Base-by-base conservation (phyloP, 1,140 invertebrate genomes). In the Riptortus pedestris region DNA sequence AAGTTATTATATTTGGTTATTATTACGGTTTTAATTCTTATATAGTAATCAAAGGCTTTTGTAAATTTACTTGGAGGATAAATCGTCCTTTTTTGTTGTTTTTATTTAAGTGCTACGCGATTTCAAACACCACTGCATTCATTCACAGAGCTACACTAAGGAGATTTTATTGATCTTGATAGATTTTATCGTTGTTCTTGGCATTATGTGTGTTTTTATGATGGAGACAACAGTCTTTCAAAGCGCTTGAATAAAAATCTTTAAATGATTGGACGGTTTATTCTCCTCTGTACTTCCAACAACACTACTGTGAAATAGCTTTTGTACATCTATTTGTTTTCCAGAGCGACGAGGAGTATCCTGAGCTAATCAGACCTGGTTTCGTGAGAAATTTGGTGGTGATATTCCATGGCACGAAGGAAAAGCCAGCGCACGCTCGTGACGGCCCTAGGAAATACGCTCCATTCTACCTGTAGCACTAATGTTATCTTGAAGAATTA, bases 371-470 rank as follows among this genome's bases (percentile, higher is more conserved):
- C 12, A 26, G 72, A 90, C 7, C 78, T 78, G 29, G 71, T 77
- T 52, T 73, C 83, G 1, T 77, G 71, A 24, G 69, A 90, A 47
- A 76, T 83, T 47, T 68, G 1, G 16, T 59, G 26, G 1, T 59
- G 22, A 16, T 38, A 3, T 38, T 90, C 2, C 84, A 90, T 69
- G 88, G 88, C 24, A 89, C 86, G 0, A 77, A 76, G 67, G 72
- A 80, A 52, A 75, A 76, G 58, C 87, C 88, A 0, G 66, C 71
- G 12, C 82, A 88, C 66, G 80, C 83, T 73, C 72, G 71, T 7
- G 18, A 78, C 24, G 80, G 79, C 11, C 75, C 76, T 0, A 77
- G 79, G 69, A 75, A 76, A 64, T 84, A 84, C 68, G 57, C 60
- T 9, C 55, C 60, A 0, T 66, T 67, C 29, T 43, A 45, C 11